These are phyloP conservation scores for Typhlichthys subterraneus DNA, from an alignment of 2,797 vertebrate genomes.

Conservation along the genomic window DNA sequence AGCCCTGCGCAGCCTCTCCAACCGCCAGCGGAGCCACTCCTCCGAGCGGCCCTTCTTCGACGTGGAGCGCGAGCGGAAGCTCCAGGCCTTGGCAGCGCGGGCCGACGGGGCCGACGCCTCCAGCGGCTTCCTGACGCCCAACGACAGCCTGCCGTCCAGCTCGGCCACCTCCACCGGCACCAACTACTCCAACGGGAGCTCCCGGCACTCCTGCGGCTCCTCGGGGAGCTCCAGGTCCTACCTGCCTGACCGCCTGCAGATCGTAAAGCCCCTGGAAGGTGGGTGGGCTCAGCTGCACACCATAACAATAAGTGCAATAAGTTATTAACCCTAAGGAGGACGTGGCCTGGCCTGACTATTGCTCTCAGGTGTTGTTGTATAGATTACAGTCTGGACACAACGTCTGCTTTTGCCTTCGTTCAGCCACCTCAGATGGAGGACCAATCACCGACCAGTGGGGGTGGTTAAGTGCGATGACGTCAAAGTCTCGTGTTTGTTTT, in stretches of 20 bases:
- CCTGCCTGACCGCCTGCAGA: conserved; percentile 88
- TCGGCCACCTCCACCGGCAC: conserved; percentile 77
- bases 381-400: too few species aligned
- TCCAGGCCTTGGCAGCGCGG: conserved; percentile 69
- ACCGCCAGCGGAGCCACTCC: conserved; percentile 78
- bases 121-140: conserved; percentile 84
- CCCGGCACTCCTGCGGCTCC: conserved; percentile 79
- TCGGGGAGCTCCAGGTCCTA: conserved; percentile 81
- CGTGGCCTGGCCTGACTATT: too few species aligned
- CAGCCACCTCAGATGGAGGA: too few species aligned
- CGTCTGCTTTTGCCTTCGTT: too few species aligned
- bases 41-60: conserved; percentile 84
- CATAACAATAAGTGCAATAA: too few species aligned
- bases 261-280: conserved; percentile 90
- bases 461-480: too few species aligned
- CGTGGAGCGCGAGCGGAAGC: conserved; percentile 79
- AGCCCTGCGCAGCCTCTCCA: conserved; percentile 80
- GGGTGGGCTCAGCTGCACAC: conserved; percentile 32
- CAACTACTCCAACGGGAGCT: conserved; percentile 82
- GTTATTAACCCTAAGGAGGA: too few species aligned
- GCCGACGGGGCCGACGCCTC: conserved; percentile 71
- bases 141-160: conserved; percentile 74
- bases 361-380: too few species aligned
- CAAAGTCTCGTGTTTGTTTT: too few species aligned
- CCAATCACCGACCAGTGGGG: too few species aligned